Percentiles rank a stretch among this genome's conserved stretches.
Conservation (phyloP, 2,888 invertebrate genomes). For the Ischnura elegans region DNA sequence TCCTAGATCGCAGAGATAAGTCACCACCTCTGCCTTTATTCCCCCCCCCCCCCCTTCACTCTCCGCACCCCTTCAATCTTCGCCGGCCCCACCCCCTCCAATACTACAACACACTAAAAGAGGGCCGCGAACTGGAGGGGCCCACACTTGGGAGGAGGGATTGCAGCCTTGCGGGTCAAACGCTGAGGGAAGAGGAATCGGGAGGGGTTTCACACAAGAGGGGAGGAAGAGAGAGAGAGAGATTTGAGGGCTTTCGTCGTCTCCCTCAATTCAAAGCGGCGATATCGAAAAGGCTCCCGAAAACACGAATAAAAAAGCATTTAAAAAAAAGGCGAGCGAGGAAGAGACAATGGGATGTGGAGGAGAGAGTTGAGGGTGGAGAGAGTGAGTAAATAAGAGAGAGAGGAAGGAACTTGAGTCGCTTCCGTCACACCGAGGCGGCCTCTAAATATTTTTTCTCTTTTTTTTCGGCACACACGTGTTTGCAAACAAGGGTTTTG, state of each 20-base stretch:
- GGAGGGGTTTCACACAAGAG: not conserved
- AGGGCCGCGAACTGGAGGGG: not conserved
- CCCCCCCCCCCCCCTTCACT: not conserved
- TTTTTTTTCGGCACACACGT: not conserved
- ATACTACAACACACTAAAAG: not conserved
- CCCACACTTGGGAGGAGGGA: not conserved
- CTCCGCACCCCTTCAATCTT: not conserved
- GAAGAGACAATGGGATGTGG: not conserved
- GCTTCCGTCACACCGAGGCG: not conserved
- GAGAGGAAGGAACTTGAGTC: not conserved
- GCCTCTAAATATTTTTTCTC: not conserved
- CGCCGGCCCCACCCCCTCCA: not conserved
- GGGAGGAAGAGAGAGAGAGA: not conserved
- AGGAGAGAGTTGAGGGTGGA: not conserved
- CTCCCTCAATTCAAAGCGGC: not conserved
- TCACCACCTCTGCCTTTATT: constrained; percentile 34
- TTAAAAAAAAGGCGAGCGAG: not conserved
- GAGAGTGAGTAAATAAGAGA: not conserved
- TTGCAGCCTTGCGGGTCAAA: constrained; percentile 45
- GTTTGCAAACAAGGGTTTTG: constrained; percentile 1
- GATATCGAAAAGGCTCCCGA: not conserved
- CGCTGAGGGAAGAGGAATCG: not conserved
- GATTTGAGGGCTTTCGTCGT: not conserved
- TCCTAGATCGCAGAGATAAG: constrained; percentile 47
- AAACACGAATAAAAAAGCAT: too few relatives aligned